Conservation (phyloP, 2,113 vertebrate species). For the Ondatra zibethicus region DNA sequence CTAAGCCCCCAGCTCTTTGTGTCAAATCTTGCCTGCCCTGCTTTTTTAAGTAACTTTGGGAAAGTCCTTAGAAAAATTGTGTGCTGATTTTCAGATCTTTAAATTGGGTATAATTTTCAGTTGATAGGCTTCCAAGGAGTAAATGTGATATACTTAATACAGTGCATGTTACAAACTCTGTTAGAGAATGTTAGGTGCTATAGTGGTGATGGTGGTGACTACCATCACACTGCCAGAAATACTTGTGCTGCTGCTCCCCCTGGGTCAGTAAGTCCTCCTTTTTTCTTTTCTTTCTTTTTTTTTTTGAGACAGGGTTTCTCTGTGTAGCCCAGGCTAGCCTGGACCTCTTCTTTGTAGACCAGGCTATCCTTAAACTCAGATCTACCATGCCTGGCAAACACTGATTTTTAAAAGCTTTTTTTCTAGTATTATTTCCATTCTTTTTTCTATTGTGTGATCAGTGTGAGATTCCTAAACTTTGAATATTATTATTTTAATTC, state of each 20-base stretch:
- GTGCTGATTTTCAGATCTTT: conserved; percentile 49
- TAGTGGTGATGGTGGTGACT: neutral
- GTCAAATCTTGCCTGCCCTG: neutral
- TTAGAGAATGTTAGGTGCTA: neutral
- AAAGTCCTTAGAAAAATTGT: neutral
- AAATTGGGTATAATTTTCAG: neutral
- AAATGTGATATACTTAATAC: neutral
- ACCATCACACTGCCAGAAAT: neutral
- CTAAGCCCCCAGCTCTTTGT: neutral
- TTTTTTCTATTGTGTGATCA: neutral
- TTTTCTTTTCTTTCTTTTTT: too few relatives aligned
- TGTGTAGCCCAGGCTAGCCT: neutral
- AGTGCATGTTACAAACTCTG: neutral
- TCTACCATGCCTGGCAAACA: neutral
- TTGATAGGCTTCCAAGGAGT: conserved; percentile 1
- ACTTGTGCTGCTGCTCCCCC: neutral
- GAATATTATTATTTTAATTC: conserved; percentile 32
- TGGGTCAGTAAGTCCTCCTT: neutral
- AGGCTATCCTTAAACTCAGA: neutral
- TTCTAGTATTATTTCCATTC: neutral
- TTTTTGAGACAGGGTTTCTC: too few relatives aligned
- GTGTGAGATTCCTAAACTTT: conserved; percentile 42
- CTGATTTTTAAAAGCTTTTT: conserved; percentile 31
- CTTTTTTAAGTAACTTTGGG: neutral
- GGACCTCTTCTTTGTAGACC: neutral